phyloP scores from a whole-genome alignment of 2,888 invertebrate genomes.

The Branchellion lobata region DNA sequence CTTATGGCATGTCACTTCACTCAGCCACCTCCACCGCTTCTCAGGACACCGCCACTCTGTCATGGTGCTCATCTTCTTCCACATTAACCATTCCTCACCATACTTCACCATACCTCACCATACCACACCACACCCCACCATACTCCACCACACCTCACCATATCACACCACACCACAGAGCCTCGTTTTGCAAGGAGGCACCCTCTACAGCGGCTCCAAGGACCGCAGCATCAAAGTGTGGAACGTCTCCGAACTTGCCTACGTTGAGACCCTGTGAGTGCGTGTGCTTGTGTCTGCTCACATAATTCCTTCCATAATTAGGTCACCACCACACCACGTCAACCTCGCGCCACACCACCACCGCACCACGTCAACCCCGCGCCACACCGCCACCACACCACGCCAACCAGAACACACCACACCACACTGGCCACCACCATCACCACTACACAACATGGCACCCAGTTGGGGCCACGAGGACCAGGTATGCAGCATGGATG shows the following conservation, averaged over 20 bases:
- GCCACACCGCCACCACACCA: not conserved
- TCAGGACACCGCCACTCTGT: slow-evolving; percentile 64
- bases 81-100: no score
- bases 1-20: slow-evolving; percentile 78
- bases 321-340: no score
- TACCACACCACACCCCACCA: not conserved
- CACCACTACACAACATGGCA: no score
- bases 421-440: no score
- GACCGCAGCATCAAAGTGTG: slow-evolving; percentile 79
- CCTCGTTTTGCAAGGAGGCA: slow-evolving; percentile 79
- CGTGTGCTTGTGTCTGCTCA: no score
- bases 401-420: not conserved
- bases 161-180: slow-evolving; percentile 63
- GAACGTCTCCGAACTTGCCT: slow-evolving; percentile 92
- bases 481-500: slow-evolving; percentile 81
- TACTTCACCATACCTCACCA: no score
- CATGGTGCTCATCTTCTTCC: no score
- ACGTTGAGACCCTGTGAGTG: slow-evolving; percentile 81
- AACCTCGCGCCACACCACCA: no score
- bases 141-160: not conserved
- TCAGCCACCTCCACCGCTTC: slow-evolving; percentile 77
- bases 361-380: no score
- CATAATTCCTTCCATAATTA: not conserved
- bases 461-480: slow-evolving; percentile 82
- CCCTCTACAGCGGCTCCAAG: slow-evolving; percentile 69